A percentile compares a stretch with the other conserved stretches of the same genome.
These are phyloP conservation scores for Vollenhovia emeryi DNA, from an alignment of 1,140 invertebrate genomes.

Conservation along the genomic window DNA sequence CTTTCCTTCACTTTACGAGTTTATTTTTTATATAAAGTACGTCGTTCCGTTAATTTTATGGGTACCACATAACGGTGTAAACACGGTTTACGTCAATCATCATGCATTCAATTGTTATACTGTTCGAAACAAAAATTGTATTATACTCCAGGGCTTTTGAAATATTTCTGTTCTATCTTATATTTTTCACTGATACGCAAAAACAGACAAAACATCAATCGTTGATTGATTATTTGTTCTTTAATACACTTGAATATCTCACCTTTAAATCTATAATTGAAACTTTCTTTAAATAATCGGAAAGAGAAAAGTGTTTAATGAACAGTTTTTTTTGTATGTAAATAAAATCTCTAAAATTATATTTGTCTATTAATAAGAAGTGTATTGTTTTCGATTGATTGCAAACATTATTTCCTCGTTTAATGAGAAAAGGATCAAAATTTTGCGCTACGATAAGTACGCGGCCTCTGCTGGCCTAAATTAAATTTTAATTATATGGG, in stretches of 20 bases:
- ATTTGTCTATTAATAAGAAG: conserved; percentile 25
- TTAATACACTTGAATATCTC: background rate
- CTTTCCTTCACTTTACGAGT: background rate
- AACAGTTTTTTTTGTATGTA: background rate
- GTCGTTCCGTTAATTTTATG: background rate
- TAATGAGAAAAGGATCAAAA: conserved; percentile 57
- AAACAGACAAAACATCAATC: background rate
- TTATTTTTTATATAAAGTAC: conserved; percentile 1
- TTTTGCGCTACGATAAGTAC: conserved; percentile 44
- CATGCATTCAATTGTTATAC: background rate
- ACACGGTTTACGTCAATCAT: background rate
- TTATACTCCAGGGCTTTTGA: background rate
- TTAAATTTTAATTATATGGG: conserved; percentile 60
- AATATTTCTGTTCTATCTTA: background rate
- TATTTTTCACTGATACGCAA: background rate
- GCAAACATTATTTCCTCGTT: conserved; percentile 36
- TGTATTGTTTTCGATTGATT: conserved; percentile 36
- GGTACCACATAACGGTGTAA: background rate
- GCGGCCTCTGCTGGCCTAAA: conserved; percentile 46
- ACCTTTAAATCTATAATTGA: background rate
- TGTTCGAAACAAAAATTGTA: background rate
- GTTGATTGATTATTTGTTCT: background rate
- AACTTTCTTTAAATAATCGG: background rate
- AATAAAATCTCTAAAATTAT: background rate
- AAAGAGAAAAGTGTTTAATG: background rate